Base-by-base conservation (phyloP, 2,888 invertebrate species). In the Podabrus alpinus region DNA sequence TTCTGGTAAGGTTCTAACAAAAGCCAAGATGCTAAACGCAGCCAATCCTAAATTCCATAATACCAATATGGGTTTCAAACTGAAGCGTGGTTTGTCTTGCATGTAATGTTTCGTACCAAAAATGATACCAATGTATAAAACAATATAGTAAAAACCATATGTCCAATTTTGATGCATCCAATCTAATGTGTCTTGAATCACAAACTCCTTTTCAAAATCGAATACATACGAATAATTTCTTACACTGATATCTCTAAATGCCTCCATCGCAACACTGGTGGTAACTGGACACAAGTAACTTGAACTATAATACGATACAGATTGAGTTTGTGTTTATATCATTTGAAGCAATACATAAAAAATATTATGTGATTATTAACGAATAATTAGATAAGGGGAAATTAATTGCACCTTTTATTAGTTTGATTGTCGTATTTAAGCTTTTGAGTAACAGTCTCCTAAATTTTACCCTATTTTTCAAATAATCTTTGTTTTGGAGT, bases 81-180 rank as follows among this genome's bases (percentile, higher is more conserved):
- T 95, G 88, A 95, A 98, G 89, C 95, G 93, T 78, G 95, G 94
- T 82, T 98, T 91, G 85, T 92, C 93, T 86, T 95, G 94, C 99
- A 99, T 99, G 85, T 94, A 94, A 85, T 95, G 93, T 86, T 97
- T 96, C 66, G 97, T 97, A 79, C 94, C 94, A 88, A 97, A 98
- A 84, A 99, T 96, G 78, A 97, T 90, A 78, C 96, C 91, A 93
- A 99, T 95, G 87, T 99, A 99, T 80, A 95, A 90, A 79, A 95
- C 95, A 9, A 85, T 90, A 86, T 93, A 94, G 85, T 97, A 96
- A 88, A 97, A 96, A 72, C 95, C 95, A 85, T 94, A 92, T 74
- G 95, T 96, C 99, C 99, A 99, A 88, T 99, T 96, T 83, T 95
- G 93, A 81, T 94, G 92, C 97, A 99, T 98, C 97, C 97, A 98